Conservation (phyloP, 2,888 invertebrate genomes). For the Athalia rosae region DNA sequence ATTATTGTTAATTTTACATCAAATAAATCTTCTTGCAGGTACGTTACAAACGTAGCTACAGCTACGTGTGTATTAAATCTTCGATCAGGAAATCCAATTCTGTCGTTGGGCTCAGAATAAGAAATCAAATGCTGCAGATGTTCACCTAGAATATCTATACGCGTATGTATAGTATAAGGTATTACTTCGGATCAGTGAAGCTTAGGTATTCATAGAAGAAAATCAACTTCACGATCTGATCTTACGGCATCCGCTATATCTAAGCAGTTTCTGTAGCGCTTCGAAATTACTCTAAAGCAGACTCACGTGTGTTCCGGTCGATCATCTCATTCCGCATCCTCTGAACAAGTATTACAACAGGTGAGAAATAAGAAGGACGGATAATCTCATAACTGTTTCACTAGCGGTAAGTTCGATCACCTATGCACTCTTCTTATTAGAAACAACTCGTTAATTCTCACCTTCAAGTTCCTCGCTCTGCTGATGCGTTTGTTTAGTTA, state of each 20-base stretch:
- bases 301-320: slow-evolving; percentile 25
- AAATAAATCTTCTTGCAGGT: neutral
- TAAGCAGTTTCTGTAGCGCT: slow-evolving; percentile 11
- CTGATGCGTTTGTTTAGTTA: slow-evolving; percentile 10
- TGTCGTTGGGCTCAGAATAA: neutral
- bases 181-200: neutral
- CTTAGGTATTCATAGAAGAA: slow-evolving; percentile 9
- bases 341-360: slow-evolving; percentile 19
- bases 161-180: neutral
- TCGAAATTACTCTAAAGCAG: slow-evolving; percentile 31
- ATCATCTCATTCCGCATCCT: slow-evolving; percentile 25
- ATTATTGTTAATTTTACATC: neutral
- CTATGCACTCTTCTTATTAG: slow-evolving; percentile 69
- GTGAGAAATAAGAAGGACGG: slow-evolving; percentile 39
- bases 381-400: slow-evolving; percentile 67
- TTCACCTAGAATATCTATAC: neutral
- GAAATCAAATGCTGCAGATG: slow-evolving; percentile 2
- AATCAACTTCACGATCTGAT: neutral
- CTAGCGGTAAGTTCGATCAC: slow-evolving; percentile 68
- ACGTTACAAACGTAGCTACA: no score
- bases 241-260: neutral
- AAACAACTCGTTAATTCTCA: slow-evolving; percentile 66
- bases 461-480: slow-evolving; percentile 4
- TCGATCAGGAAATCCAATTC: neutral
- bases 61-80: no score